Percentiles rank a stretch among this genome's conserved stretches.
phyloP scores from a whole-genome alignment of 2,113 vertebrate species.

The Brachypteracias leptosomus region DNA sequence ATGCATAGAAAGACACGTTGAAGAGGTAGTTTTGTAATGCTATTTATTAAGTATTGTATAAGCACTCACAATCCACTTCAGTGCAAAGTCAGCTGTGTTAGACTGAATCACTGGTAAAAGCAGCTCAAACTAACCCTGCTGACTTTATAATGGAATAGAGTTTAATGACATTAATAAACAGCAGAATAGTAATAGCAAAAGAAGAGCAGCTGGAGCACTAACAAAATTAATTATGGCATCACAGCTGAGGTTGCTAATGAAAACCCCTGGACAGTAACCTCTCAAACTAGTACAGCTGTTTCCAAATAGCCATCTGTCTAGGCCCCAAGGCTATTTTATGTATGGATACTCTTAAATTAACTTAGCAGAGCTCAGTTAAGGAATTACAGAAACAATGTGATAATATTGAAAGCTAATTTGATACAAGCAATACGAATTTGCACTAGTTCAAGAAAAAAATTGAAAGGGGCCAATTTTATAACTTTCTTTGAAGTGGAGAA shows the following conservation, averaged over 20 bases:
- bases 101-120: background rate
- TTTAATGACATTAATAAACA: background rate
- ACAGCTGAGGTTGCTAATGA: constrained; percentile 24
- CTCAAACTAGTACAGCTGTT: constrained; percentile 18
- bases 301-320: constrained; percentile 9
- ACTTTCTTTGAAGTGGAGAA: background rate
- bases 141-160: background rate
- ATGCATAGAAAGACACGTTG: background rate
- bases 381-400: background rate
- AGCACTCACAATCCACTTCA: background rate
- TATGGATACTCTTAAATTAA: background rate
- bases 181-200: background rate
- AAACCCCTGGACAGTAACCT: constrained; percentile 42
- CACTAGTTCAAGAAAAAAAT: background rate
- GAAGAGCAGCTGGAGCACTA: constrained; percentile 30
- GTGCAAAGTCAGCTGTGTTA: background rate
- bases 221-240: constrained; percentile 26
- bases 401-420: background rate
- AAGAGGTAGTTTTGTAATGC: background rate
- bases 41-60: background rate
- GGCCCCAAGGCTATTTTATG: background rate
- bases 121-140: background rate
- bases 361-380: background rate
- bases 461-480: background rate
- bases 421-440: background rate